A percentile compares a stretch with the other conserved stretches of the same genome.
phyloP scores from a whole-genome alignment of 2,888 invertebrate genomes.

The Elysia crispata region DNA sequence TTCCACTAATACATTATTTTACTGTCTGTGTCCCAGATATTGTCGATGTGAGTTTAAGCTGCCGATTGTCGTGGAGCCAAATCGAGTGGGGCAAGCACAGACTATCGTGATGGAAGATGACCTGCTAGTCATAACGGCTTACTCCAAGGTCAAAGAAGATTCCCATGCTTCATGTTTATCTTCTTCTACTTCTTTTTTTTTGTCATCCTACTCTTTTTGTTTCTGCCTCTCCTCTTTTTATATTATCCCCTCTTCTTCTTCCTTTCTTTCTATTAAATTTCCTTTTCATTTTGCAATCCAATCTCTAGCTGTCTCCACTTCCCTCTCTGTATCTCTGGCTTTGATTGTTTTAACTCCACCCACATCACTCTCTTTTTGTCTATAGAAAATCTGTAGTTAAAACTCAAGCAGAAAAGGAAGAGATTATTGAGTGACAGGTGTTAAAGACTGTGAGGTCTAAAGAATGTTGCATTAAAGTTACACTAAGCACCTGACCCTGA shows the following conservation, averaged over 20 bases:
- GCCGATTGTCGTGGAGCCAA: constrained; percentile 83
- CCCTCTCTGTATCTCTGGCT: too few relatives aligned
- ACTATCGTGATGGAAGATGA: constrained; percentile 63
- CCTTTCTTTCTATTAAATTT: neutral
- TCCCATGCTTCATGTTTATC: neutral
- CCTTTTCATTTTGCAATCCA: neutral
- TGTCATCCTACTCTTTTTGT: neutral
- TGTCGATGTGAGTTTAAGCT: constrained; percentile 95
- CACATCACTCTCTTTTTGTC: too few relatives aligned
- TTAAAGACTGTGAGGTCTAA: too few relatives aligned
- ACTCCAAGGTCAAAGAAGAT: constrained; percentile 64
- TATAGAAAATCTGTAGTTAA: too few relatives aligned
- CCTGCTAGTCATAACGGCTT: constrained; percentile 68
- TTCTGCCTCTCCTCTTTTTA: neutral
- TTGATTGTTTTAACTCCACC: too few relatives aligned
- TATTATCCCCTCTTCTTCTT: neutral
- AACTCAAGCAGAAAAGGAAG: too few relatives aligned
- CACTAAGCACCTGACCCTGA: too few relatives aligned
- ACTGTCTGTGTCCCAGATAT: constrained; percentile 79
- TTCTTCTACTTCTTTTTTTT: neutral
- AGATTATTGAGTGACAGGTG: too few relatives aligned
- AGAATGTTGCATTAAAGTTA: too few relatives aligned
- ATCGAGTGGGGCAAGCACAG: constrained; percentile 58
- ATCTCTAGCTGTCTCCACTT: too few relatives aligned
- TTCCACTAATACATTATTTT: too few relatives aligned